A percentile compares a stretch with the other conserved stretches of the same genome.
Conservation (phyloP, 2,113 vertebrate species). For the Nesoenas mayeri region DNA sequence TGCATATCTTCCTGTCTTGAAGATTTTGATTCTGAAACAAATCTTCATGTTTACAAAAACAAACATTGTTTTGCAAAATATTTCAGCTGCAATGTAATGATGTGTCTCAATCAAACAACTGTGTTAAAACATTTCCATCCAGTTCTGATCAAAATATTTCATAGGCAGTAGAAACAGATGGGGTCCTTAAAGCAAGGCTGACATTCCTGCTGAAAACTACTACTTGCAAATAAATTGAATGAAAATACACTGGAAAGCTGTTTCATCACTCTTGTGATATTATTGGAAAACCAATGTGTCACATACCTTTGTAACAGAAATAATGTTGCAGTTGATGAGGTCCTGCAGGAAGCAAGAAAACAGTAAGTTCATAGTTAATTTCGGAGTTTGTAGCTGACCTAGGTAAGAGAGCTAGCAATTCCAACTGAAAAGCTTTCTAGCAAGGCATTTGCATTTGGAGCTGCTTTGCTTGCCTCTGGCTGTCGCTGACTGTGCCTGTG, state of each 20-base stretch:
- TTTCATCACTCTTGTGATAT: background rate
- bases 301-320: conserved; percentile 82
- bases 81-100: background rate
- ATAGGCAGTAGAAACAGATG: background rate
- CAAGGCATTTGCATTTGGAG: background rate
- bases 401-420: background rate
- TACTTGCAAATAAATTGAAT: background rate
- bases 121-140: background rate
- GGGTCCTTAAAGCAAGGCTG: background rate
- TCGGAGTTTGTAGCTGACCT: background rate
- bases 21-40: background rate
- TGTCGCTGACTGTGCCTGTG: background rate
- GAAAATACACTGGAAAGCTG: background rate
- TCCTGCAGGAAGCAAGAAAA: conserved; percentile 69
- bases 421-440: background rate
- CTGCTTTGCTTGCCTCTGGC: background rate
- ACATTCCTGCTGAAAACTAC: background rate
- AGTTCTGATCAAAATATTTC: background rate
- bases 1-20: background rate
- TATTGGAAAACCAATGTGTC: background rate
- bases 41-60: background rate
- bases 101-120: background rate
- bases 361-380: background rate
- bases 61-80: background rate
- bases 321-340: conserved; percentile 84